phyloP scores from a whole-genome alignment of 2,113 vertebrate species.

The Pholis gunnellus region DNA sequence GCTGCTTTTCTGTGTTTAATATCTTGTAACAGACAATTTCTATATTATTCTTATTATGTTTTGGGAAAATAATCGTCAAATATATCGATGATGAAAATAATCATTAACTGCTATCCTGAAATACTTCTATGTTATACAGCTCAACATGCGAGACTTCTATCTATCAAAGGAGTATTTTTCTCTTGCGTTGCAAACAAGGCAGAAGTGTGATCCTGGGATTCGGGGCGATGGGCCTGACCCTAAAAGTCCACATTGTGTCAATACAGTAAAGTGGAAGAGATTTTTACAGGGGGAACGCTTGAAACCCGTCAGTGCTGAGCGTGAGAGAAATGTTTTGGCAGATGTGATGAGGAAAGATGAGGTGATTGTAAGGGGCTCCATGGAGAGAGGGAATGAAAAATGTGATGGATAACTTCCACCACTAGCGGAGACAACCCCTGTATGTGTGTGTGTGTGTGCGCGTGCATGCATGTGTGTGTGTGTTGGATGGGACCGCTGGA shows the following conservation, averaged over 20 bases:
- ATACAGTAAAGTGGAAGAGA: conserved; percentile 20
- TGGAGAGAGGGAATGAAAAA: conserved; percentile 57
- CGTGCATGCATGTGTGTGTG: not conserved
- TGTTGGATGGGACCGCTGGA: not conserved
- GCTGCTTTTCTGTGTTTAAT: not conserved
- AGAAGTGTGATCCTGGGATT: not conserved
- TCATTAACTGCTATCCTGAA: not conserved
- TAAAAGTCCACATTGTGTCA: conserved; percentile 27
- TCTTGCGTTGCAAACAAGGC: not conserved
- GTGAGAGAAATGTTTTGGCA: conserved; percentile 76
- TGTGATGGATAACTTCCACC: conserved; percentile 78
- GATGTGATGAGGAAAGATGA: conserved; percentile 72
- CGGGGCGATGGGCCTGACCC: too few relatives aligned
- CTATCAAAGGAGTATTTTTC: not conserved
- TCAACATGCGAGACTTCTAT: not conserved
- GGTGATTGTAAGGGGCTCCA: conserved; percentile 68
- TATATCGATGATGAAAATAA: not conserved
- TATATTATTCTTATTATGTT: not conserved
- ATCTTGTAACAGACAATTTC: not conserved
- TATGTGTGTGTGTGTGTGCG: conserved; percentile 26
- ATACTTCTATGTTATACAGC: not conserved
- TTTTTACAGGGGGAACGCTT: conserved; percentile 18
- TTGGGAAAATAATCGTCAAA: not conserved
- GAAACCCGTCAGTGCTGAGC: conserved; percentile 43
- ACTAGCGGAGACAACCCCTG: conserved; percentile 23